phyloP scores from a whole-genome alignment of 2,797 vertebrate species.

The Petrocephalus sullivani region DNA sequence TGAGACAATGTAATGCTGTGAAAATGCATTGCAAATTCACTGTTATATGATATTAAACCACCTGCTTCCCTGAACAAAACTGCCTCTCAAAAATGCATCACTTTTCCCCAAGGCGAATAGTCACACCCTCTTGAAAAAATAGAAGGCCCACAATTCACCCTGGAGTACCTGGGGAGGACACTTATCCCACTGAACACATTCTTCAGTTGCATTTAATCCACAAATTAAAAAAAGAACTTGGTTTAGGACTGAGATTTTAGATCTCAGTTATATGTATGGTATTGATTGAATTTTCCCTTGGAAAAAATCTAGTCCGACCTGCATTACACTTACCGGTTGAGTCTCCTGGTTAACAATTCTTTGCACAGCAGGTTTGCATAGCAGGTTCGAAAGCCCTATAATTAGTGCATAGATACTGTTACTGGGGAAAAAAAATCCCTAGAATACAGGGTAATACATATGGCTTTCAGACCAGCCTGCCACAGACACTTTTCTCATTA shows the following conservation, averaged over 20 bases:
- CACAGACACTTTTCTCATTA: too few species aligned
- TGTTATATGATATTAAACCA: neutral
- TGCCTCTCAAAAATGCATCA: neutral
- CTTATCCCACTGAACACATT: neutral
- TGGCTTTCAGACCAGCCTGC: too few species aligned
- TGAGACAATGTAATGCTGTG: too few species aligned
- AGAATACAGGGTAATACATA: too few species aligned
- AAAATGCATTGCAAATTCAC: neutral
- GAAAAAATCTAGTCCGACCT: neutral
- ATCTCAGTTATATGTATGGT: neutral
- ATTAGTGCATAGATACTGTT: too few species aligned
- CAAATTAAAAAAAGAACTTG: neutral
- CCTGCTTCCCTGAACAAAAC: neutral
- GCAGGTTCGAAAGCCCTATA: too few species aligned
- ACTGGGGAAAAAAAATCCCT: too few species aligned
- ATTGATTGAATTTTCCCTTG: neutral
- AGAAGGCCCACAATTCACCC: neutral
- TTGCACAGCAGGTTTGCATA: too few species aligned
- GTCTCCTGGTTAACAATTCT: neutral
- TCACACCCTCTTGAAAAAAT: neutral
- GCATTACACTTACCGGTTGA: neutral
- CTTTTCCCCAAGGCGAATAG: neutral
- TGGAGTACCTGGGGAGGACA: neutral
- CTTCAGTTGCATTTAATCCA: neutral
- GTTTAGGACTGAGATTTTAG: neutral